Percentiles rank a stretch among this genome's conserved stretches.
Evolutionary conservation across 2,888 invertebrate genomes (phyloP).

Genomic region (Polia nebulosa): DNA sequence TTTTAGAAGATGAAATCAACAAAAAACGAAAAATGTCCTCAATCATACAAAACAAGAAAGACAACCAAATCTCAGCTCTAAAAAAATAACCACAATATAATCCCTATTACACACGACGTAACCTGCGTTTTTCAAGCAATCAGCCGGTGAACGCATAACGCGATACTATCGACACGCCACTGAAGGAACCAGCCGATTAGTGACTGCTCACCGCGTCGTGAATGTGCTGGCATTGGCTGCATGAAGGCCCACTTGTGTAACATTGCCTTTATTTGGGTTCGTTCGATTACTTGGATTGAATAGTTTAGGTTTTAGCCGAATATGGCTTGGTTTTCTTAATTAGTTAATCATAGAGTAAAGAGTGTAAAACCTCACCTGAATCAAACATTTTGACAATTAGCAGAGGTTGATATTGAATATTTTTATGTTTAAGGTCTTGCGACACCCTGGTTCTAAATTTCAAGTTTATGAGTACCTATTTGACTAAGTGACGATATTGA

Average conservation of each 20-base stretch:
- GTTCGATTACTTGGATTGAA: not conserved
- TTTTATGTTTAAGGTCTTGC: no score
- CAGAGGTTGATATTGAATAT: no score
- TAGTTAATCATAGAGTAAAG: no score
- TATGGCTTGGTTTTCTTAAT: not conserved
- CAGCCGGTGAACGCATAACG: conserved; percentile 32
- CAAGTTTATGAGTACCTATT: no score
- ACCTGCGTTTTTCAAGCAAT: conserved; percentile 46
- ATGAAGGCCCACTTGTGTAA: conserved; percentile 70
- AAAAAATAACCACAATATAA: conserved; percentile 33
- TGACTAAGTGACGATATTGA: no score
- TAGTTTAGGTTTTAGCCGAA: not conserved
- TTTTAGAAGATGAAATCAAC: no score
- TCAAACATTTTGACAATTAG: no score
- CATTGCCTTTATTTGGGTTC: conserved; percentile 46
- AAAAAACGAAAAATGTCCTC: no score
- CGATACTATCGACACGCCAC: conserved; percentile 44
- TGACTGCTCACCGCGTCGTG: conserved; percentile 52
- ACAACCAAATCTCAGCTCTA: not conserved
- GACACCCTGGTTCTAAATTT: no score
- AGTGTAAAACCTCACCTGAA: no score
- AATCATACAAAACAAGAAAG: no score
- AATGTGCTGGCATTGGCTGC: conserved; percentile 70
- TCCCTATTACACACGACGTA: conserved; percentile 25
- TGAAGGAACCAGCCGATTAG: conserved; percentile 69